These are phyloP conservation scores for Chanos chanos DNA, from an alignment of 2,797 vertebrate species.

Conservation along the genomic window DNA sequence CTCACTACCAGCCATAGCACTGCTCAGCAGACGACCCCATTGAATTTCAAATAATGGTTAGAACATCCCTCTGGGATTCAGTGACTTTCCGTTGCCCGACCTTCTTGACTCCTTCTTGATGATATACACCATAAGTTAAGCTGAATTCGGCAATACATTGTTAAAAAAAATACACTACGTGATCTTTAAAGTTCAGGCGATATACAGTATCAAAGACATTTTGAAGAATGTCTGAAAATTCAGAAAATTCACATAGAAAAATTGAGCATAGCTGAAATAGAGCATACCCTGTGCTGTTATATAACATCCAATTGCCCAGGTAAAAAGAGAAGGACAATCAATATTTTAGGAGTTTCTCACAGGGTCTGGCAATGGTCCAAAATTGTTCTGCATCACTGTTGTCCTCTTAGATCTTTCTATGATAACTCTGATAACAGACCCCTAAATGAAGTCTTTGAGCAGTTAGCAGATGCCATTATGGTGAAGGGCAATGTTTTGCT, in stretches of 20 bases:
- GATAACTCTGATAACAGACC: not conserved
- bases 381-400: not conserved
- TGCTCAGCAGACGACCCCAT: constrained; percentile 33
- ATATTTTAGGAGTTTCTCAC: not conserved
- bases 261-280: not conserved
- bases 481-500: not conserved
- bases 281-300: not conserved
- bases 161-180: not conserved
- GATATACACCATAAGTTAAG: not conserved
- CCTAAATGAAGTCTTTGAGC: too few species aligned
- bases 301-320: not conserved
- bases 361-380: too few species aligned
- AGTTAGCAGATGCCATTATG: too few species aligned
- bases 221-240: not conserved
- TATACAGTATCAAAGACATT: not conserved
- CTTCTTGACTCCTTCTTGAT: not conserved
- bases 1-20: constrained; percentile 27
- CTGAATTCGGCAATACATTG: too few species aligned
- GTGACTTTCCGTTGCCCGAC: constrained; percentile 20
- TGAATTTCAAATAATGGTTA: constrained; percentile 52
- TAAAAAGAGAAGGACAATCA: not conserved
- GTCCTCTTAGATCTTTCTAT: not conserved
- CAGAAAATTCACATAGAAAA: not conserved
- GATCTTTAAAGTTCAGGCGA: not conserved
- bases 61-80: constrained; percentile 15